Conservation (phyloP, 2,888 invertebrate species). For the Cremastinae sp. region DNA sequence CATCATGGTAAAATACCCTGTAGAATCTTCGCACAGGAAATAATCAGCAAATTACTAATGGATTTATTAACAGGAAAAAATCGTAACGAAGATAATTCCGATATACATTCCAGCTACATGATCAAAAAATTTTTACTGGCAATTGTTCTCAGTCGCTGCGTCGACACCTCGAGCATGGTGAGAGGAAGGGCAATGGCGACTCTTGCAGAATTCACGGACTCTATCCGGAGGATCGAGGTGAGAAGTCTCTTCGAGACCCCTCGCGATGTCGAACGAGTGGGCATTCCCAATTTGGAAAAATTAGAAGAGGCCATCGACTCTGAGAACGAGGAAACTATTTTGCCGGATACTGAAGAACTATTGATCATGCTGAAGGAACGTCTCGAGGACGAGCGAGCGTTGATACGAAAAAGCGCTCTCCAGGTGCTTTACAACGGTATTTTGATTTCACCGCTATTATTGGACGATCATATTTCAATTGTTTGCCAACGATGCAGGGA, state of each 20-base stretch:
- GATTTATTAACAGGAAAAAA: conserved; percentile 59
- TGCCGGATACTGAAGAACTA: conserved; percentile 75
- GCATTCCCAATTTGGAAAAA: conserved; percentile 66
- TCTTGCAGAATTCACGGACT: conserved; percentile 81
- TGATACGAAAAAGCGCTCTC: conserved; percentile 79
- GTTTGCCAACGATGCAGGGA: conserved; percentile 80
- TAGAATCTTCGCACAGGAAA: conserved; percentile 81
- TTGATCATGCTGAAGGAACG: conserved; percentile 79
- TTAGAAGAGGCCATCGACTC: conserved; percentile 64
- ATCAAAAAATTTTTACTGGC: conserved; percentile 78
- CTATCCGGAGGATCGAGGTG: conserved; percentile 55
- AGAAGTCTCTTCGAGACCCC: conserved; percentile 63
- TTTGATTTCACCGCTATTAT: conserved; percentile 62
- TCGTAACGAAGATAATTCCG: background rate
- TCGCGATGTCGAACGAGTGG: conserved; percentile 17
- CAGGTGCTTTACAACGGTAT: conserved; percentile 71
- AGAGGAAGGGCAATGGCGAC: conserved; percentile 84
- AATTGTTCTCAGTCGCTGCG: conserved; percentile 81
- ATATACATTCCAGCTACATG: conserved; percentile 18
- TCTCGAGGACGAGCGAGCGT: conserved; percentile 81
- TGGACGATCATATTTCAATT: conserved; percentile 62
- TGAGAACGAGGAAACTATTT: conserved; percentile 62
- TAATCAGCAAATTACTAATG: conserved; percentile 79
- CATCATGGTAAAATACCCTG: conserved; percentile 79
- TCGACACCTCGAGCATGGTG: conserved; percentile 83